Evolutionary conservation across 2,113 vertebrate genomes (phyloP), one percentile per base, ranked within the genome.

Genomic region (Dendrocopos noguchii): DNA sequence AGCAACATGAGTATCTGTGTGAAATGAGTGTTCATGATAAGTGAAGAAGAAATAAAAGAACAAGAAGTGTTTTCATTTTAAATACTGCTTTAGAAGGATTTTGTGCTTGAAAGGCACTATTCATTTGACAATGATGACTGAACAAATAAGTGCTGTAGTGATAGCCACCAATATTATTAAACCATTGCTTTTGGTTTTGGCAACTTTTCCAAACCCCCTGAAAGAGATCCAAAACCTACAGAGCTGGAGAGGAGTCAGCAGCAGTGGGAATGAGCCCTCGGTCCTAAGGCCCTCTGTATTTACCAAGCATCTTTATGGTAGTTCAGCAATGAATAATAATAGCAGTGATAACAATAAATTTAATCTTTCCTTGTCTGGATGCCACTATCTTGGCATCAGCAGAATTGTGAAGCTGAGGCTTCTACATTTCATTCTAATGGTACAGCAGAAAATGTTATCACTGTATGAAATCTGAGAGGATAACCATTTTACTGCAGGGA

Each of bases 351-450:
- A 75, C 34, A 87, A 91, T 80, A 94, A 90, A 91, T 90, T 52
- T 80, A 42, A 50, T 95, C 36, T 80, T 82, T 82, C 80, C 64
- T 90, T 87, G 68, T 56, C 85, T 21, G 21, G 56, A 67, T 85
- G 31, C 52, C 71, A 16, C 79, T 85, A 1, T 80, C 72, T 88
- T 6, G 0, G 72, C 88, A 88, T 93, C 88, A 93, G 91, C 88
- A 95, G 88, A 87, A 93, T 57, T 77, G 56, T 68, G 68, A 80
- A 85, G 36, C 72, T 52, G 46, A 77, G 33, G 17, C 79, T 90
- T 91, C 72, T 85, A 72, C 76, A 57, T 95, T 93, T 95, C 83
- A 87, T 90, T 88, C 24, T 87, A 81, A 87, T 50, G 57, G 74
- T 68, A 31, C 39, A 29, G 65, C 57, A 88, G n/a, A 68, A 90